Percentiles rank a stretch among this genome's conserved stretches.
phyloP scores from a whole-genome alignment of 2,888 invertebrate genomes.

The Harmothoe impar region DNA sequence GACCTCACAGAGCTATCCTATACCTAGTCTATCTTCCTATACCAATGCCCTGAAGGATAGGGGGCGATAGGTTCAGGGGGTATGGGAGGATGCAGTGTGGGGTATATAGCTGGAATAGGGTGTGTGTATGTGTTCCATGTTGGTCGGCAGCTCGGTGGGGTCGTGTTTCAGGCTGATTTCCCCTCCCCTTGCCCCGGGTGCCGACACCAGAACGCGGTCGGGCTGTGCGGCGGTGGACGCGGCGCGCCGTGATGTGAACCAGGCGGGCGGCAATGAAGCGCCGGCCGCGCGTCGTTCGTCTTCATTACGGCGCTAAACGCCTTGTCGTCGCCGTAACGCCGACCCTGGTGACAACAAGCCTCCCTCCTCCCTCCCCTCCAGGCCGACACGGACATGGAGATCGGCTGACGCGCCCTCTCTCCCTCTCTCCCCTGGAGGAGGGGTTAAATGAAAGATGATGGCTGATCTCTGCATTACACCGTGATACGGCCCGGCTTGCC shows the following conservation, averaged over 20 bases:
- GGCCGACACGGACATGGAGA: background rate
- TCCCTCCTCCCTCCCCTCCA: background rate
- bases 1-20: too few species aligned
- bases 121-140: conserved; percentile 2
- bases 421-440: too few species aligned
- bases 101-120: background rate
- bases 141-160: background rate
- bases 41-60: too few species aligned
- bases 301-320: conserved; percentile 32
- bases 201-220: background rate
- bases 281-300: conserved; percentile 12
- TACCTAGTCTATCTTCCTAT: too few species aligned
- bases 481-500: too few species aligned
- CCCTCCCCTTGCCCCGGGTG: too few species aligned
- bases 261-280: background rate
- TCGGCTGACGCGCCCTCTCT: too few species aligned
- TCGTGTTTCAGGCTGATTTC: background rate
- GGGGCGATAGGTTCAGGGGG: too few species aligned
- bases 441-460: too few species aligned
- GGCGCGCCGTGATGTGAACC: background rate
- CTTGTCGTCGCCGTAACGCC: conserved; percentile 15
- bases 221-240: background rate
- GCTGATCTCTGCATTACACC: too few species aligned
- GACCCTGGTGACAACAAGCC: background rate
- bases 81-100: background rate